Percentiles rank a stretch among this genome's conserved stretches.
These are phyloP conservation scores for Kryptolebias ocellatus DNA, from an alignment of 2,797 vertebrate species.

Conservation along the genomic window DNA sequence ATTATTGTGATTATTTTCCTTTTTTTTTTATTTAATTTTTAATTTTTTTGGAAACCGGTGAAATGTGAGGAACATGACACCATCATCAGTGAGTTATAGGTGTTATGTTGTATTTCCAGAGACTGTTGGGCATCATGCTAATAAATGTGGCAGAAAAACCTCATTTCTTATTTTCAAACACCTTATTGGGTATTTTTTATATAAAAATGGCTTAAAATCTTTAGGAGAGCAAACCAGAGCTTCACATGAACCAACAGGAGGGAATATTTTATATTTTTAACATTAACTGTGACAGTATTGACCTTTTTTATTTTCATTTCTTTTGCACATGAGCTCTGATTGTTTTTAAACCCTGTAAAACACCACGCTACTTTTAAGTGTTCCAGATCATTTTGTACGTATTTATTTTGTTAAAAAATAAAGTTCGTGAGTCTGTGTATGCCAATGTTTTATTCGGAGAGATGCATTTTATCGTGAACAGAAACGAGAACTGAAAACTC, in stretches of 20 bases:
- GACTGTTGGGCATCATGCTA: slow-evolving; percentile 5
- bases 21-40: not conserved
- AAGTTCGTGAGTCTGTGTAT: slow-evolving; percentile 56
- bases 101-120: slow-evolving; percentile 35
- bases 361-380: slow-evolving; percentile 66
- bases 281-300: slow-evolving; percentile 37
- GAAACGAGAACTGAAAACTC: slow-evolving; percentile 19
- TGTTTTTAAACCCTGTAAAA: slow-evolving; percentile 48
- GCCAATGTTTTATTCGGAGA: not conserved
- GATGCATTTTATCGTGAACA: not conserved
- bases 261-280: slow-evolving; percentile 40
- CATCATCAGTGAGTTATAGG: slow-evolving; percentile 25
- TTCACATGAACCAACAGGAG: not conserved
- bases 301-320: slow-evolving; percentile 28
- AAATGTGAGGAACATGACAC: slow-evolving; percentile 31
- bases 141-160: not conserved
- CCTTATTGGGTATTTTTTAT: not conserved
- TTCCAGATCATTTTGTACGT: slow-evolving; percentile 72
- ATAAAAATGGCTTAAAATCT: not conserved
- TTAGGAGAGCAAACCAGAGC: not conserved
- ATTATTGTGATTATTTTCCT: not conserved
- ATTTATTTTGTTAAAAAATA: slow-evolving; percentile 82
- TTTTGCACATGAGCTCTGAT: slow-evolving; percentile 53
- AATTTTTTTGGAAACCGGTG: slow-evolving; percentile 22
- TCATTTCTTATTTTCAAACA: not conserved